Base-by-base conservation (phyloP, 2,888 invertebrate genomes). In the Pristionchus exspectatus region DNA sequence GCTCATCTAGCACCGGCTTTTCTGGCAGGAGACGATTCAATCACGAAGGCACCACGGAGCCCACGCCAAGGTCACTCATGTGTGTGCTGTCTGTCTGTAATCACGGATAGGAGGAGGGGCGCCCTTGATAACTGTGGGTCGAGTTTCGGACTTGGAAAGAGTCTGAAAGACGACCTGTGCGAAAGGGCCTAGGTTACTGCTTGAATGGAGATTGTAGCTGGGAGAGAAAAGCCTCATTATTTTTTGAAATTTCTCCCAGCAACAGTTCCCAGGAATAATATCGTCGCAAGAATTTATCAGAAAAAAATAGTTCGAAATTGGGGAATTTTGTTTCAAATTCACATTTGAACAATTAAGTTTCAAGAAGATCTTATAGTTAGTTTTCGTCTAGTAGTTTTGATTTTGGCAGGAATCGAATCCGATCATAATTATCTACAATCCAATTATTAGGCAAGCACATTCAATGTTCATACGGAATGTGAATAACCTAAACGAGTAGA, bases 1-100 rank as follows among this genome's bases (percentile, higher is more conserved):
- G 81, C 44, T 77, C 74, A 44, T 77, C 74, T 44, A 77, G 74
- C 81, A 81, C 81, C 12, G 81, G 14, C 18, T 77, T 77, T 10
- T 44, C 10, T 27, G 24, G 81, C 14, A 44, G 74, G 44, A 77
- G 77, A 33, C 72, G 18, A 12, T 21, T 21, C 74, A 74, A 33
- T 33, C 44, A 81, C 18, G 81, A 81, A 2, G 81, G 81, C 24
- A 50, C 50, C 14, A 81, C 74, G 38, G 63, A 63, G 2, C 44
- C n/a, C 27, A 44, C 12, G 50, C 44, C n/a, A 18, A 54, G 44
- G 81, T 54, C n/a, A 27, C 44, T 33, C 33, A 50, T 74, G 74
- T 74, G 74, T 74, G 74, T 38, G 38, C 38, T 38, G 44, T 50
- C 44, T 50, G 44, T 50, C 44, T 50, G 44, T 50, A 50, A 50